These are phyloP conservation scores for Seira musarum DNA, from an alignment of 2,888 invertebrate genomes.

Conservation along the genomic window DNA sequence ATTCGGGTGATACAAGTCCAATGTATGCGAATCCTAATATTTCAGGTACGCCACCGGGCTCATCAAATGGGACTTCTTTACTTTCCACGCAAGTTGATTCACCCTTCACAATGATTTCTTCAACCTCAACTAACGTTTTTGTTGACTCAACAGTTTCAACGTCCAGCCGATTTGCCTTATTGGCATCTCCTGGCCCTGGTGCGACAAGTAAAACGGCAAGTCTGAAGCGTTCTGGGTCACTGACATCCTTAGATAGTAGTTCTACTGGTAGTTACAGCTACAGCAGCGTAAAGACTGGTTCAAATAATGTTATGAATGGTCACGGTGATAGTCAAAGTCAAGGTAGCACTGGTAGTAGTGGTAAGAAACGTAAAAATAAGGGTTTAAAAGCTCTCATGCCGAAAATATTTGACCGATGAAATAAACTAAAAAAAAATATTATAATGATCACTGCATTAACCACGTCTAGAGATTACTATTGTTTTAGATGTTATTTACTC, in stretches of 20 bases:
- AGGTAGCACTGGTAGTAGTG: slow-evolving; percentile 41
- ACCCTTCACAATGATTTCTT: slow-evolving; percentile 45
- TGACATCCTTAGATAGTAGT: slow-evolving; percentile 49
- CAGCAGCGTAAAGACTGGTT: slow-evolving; percentile 26
- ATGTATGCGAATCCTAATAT: neutral
- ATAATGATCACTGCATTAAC: no score
- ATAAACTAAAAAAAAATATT: neutral
- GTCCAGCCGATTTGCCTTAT: slow-evolving; percentile 59
- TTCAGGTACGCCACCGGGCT: neutral
- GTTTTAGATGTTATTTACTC: no score
- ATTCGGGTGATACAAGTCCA: neutral
- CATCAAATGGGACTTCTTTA: slow-evolving; percentile 2
- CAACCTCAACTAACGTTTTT: slow-evolving; percentile 38
- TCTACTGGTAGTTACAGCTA: slow-evolving; percentile 40
- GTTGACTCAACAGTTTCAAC: slow-evolving; percentile 49
- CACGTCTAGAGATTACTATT: no score
- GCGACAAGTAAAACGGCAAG: slow-evolving; percentile 8
- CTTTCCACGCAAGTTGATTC: slow-evolving; percentile 52
- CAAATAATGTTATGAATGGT: slow-evolving; percentile 32
- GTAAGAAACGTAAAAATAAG: slow-evolving; percentile 63
- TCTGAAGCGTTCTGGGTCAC: slow-evolving; percentile 42
- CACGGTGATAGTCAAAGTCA: slow-evolving; percentile 57
- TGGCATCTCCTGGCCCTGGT: slow-evolving; percentile 58
- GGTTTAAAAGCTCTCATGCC: slow-evolving; percentile 67
- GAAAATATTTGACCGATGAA: slow-evolving; percentile 65